Base-by-base conservation (phyloP, 2,797 vertebrate genomes). In the Pantherophis alleghaniensis region DNA sequence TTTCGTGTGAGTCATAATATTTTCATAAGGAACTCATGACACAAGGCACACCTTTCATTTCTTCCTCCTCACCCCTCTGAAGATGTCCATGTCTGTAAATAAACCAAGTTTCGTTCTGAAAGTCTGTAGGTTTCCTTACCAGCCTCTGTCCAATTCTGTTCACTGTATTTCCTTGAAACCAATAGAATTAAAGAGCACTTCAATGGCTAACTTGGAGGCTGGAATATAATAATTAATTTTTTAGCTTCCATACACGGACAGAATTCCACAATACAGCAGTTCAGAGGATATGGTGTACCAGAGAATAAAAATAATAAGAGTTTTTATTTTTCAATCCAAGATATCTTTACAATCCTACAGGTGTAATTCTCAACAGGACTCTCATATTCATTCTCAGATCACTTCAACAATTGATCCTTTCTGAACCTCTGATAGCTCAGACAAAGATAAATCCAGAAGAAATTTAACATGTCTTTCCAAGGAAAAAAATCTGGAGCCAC, bases 371-470 rank as follows among this genome's bases (percentile, higher is more conserved):
- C 92, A 87, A 2, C 1, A 90, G 57, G 32, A 16, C 92, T 90
- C 61, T 87, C 93, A 59, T 1, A 61, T 89, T 92, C 92, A 11
- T 89, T 90, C 91, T 42, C 10, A 28, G 12, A 94, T 93, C 26
- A 88, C 60, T 94, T 94, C 22, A 92, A 88, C 92, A 12, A 95
- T 57, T 93, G 1, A 90, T 92, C 92, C 94, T 0, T 0, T 94
- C 90, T 92, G 86, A 92, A 92, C 86, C 63, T 56, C 87, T 92
- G 56, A 57, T 18, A 57, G 14, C 56, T 57, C 56, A 57, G 83
- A 90, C 92, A 89, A 83, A 42, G 22, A 89, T 88, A 92, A 93
- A 90, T 87, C 28, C 83, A 91, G 24, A 91, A 91, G 94, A 92
- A 60, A 60, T 9, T 60, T 10, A 37, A 51, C 18, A 47, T 47